These are phyloP conservation scores for Sebastes fasciatus DNA, from an alignment of 2,113 vertebrate genomes.

Conservation along the genomic window DNA sequence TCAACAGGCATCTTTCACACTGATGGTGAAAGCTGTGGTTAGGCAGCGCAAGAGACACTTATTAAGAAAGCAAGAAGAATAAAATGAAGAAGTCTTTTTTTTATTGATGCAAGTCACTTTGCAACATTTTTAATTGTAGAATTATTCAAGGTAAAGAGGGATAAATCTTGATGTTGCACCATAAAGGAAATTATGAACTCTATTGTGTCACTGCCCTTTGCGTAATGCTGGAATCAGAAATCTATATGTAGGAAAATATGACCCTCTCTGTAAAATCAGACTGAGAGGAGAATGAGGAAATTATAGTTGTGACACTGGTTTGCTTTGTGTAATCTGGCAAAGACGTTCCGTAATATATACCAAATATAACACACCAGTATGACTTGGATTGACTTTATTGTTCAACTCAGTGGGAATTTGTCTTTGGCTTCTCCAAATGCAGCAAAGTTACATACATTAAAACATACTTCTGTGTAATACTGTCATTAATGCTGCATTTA, in stretches of 20 bases:
- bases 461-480: too few species aligned
- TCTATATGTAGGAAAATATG: conserved; percentile 29
- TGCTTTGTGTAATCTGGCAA: conserved; percentile 34
- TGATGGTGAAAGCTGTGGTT: conserved; percentile 53
- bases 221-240: conserved; percentile 46
- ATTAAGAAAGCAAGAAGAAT: conserved; percentile 1
- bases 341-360: conserved; percentile 32
- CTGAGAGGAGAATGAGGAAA: conserved; percentile 53
- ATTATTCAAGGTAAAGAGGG: neutral
- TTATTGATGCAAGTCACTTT: neutral
- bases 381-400: neutral
- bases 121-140: neutral
- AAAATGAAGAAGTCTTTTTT: conserved; percentile 16
- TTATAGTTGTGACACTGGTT: conserved; percentile 37
- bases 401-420: too few species aligned
- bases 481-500: too few species aligned
- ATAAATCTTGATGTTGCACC: neutral
- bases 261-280: conserved; percentile 14
- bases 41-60: neutral
- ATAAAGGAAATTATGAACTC: neutral
- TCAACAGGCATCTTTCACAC: conserved; percentile 34
- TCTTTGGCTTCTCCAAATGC: too few species aligned
- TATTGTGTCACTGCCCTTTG: neutral
- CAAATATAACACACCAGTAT: conserved; percentile 16
- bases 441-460: too few species aligned